Evolutionary conservation across 2,113 vertebrate genomes (phyloP).

Genomic region (Naja naja): DNA sequence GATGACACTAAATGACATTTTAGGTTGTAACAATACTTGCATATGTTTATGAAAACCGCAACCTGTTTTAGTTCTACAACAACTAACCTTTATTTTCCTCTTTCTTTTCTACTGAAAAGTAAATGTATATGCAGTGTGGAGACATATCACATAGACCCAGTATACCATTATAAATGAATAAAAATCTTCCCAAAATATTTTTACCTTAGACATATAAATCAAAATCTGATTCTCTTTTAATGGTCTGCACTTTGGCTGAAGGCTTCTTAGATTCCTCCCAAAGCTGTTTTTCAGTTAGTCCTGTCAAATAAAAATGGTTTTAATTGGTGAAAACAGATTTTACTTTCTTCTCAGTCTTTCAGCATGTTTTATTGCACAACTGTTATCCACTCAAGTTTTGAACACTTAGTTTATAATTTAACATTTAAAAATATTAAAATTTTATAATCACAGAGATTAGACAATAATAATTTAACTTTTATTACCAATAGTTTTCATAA

Average conservation of each 20-base stretch:
- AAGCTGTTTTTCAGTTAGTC: not conserved
- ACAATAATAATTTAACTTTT: not conserved
- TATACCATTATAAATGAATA: not conserved
- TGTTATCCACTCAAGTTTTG: not conserved
- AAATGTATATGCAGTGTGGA: no score
- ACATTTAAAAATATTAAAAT: not conserved
- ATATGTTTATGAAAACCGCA: not conserved
- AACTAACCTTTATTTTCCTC: not conserved
- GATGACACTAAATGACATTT: not conserved
- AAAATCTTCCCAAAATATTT: not conserved
- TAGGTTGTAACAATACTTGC: not conserved
- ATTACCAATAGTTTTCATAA: not conserved
- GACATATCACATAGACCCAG: not conserved
- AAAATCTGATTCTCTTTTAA: not conserved
- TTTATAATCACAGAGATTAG: not conserved
- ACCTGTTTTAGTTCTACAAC: not conserved
- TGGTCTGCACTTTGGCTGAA: not conserved
- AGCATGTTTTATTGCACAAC: not conserved
- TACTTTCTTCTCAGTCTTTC: not conserved
- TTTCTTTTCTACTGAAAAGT: not conserved
- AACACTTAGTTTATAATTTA: not conserved
- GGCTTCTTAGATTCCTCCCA: not conserved
- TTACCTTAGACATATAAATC: conserved; percentile 2
- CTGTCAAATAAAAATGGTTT: not conserved
- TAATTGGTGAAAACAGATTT: not conserved